Evolutionary conservation across 2,113 vertebrate genomes (phyloP), one percentile per base, ranked within the genome.

Genomic region (Raja brachyura): DNA sequence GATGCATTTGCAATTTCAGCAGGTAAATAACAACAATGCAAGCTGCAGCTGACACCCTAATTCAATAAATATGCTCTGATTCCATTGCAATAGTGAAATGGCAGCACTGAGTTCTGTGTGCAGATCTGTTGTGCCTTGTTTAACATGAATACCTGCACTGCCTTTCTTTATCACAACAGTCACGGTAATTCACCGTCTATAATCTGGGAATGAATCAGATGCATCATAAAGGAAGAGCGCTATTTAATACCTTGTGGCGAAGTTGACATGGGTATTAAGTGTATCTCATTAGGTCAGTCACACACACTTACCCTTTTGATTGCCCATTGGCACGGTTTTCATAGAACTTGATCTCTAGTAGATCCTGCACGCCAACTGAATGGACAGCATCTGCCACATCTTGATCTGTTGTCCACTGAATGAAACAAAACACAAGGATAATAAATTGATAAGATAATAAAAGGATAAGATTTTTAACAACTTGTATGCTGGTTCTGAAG

Each of bases 291-390:
- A 85, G 54, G 20, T 63, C 59, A 59, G 59, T 63, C 61, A 18
- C 4, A 39, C 61, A 78, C 39, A 94, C 97, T 98, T 94, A 99
- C 98, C 98, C 98, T 97, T 98, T 98, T 1, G 98, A 99, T 94
- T 98, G 98, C 94, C 98, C 98, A 94, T 99, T 99, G 70, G 96
- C 96, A 96, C 97, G 95, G 94, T 99, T 99, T 94, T 99, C 98
- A 0, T 98, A 98, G 76, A 99, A 99, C 94, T 98, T 99, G 93
- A 99, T 96, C 75, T 99, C 98, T 94, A 96, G 95, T 7, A 98
- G 96, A 20, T 99, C 98, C 25, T 95, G 97, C 94, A 99, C 98
- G 0, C 98, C 98, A 20, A 98, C 93, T 0, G 95, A 97, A 85
- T 96, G 96, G 94, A 97, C 98, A 94, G 97, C 95, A 74, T 95